Percentiles rank a stretch among this genome's conserved stretches.
Evolutionary conservation across 2,888 invertebrate species (phyloP).

Genomic region (Cryptocephalus primarius): DNA sequence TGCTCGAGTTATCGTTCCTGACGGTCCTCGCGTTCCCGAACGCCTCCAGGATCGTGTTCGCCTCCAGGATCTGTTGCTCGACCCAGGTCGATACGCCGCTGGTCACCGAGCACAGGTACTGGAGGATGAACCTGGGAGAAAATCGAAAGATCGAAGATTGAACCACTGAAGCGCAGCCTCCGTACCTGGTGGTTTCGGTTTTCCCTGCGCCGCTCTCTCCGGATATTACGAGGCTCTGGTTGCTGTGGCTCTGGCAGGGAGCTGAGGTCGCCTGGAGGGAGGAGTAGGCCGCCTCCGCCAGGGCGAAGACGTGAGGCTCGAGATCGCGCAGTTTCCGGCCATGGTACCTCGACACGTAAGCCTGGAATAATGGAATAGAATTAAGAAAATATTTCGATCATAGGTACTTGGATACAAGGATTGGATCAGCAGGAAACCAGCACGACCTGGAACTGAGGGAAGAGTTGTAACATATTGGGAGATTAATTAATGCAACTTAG

Average conservation of each 20-base stretch:
- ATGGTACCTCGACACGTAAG: slow-evolving; percentile 71
- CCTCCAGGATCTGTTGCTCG: slow-evolving; percentile 91
- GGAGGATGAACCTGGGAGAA: slow-evolving; percentile 63
- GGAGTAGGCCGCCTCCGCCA: slow-evolving; percentile 81
- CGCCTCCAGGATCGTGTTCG: slow-evolving; percentile 85
- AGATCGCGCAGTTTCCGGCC: slow-evolving; percentile 69
- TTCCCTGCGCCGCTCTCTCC: slow-evolving; percentile 91
- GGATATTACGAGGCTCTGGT: slow-evolving; percentile 72
- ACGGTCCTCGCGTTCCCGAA: slow-evolving; percentile 92
- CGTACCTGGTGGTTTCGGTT: slow-evolving; percentile 65
- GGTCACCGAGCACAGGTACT: slow-evolving; percentile 79
- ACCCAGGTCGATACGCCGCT: slow-evolving; percentile 81
- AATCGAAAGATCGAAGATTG: too few relatives aligned
- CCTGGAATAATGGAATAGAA: slow-evolving; percentile 43
- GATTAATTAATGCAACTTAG: too few relatives aligned
- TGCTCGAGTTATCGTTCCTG: slow-evolving; percentile 84
- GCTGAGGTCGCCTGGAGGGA: slow-evolving; percentile 46
- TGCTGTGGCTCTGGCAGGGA: slow-evolving; percentile 27
- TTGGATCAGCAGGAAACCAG: too few relatives aligned
- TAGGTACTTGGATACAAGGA: too few relatives aligned
- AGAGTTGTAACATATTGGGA: too few relatives aligned
- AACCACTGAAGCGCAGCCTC: too few relatives aligned
- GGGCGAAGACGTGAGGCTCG: slow-evolving; percentile 83
- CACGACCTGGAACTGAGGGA: too few relatives aligned
- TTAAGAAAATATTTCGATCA: too few relatives aligned